These are phyloP conservation scores for Branchipolynoe longqiensis DNA, from an alignment of 2,888 invertebrate species.

Conservation along the genomic window DNA sequence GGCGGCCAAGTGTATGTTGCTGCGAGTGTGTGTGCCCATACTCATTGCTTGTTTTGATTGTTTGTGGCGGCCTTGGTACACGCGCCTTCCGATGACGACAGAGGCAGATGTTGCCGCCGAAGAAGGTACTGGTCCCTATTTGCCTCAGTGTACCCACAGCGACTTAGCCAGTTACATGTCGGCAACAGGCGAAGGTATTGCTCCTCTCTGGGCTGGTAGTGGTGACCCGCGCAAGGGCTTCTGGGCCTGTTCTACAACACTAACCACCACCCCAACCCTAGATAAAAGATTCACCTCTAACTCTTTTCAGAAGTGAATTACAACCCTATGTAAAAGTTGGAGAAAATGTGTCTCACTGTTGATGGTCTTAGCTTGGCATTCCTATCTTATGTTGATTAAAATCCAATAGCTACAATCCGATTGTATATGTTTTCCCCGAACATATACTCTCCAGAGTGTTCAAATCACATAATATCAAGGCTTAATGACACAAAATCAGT, in stretches of 20 bases:
- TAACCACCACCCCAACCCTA: background rate
- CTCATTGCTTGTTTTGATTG: constrained; percentile 30
- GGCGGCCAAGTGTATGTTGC: background rate
- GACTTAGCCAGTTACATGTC: constrained; percentile 29
- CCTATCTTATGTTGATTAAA: no score
- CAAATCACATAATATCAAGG: no score
- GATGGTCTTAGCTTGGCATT: no score
- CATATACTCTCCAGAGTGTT: no score
- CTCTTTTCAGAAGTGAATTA: no score
- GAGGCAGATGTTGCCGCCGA: constrained; percentile 64
- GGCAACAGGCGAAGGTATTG: constrained; percentile 52
- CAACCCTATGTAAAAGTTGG: no score
- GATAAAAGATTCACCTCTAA: no score
- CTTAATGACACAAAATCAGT: no score
- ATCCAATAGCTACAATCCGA: no score
- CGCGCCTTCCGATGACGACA: constrained; percentile 45
- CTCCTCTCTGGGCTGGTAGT: background rate
- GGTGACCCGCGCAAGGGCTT: background rate
- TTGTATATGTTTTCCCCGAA: no score
- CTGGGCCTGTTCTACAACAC: background rate
- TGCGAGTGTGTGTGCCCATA: background rate
- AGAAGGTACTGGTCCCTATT: constrained; percentile 63
- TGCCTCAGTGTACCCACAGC: constrained; percentile 45
- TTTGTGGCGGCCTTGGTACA: constrained; percentile 28
- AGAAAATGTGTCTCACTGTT: no score